A percentile compares a stretch with the other conserved stretches of the same genome.
Conservation (phyloP, 2,797 vertebrate species). For the Enteromius treurensis region DNA sequence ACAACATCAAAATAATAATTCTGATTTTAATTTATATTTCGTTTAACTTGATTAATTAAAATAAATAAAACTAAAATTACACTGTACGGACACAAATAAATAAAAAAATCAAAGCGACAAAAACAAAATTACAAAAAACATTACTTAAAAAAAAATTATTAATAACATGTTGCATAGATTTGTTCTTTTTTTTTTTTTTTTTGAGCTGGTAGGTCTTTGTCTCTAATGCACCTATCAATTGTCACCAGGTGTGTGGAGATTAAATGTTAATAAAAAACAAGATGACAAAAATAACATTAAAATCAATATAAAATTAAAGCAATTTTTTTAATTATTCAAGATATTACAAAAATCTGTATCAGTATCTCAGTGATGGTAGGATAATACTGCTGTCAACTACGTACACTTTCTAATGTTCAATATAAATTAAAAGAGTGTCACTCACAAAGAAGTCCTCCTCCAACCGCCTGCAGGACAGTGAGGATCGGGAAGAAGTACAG, state of each 20-base stretch:
- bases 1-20: not conserved
- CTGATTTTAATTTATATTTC: not conserved
- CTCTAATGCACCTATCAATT: too few relatives aligned
- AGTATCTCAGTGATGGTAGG: not conserved
- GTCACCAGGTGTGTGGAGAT: too few relatives aligned
- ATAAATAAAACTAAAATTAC: not conserved
- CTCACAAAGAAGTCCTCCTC: slow-evolving; percentile 96
- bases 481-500: slow-evolving; percentile 98
- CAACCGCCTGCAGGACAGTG: slow-evolving; percentile 94
- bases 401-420: not conserved
- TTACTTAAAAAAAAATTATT: too few relatives aligned
- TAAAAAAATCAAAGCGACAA: not conserved
- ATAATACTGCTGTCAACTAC: not conserved
- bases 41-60: not conserved
- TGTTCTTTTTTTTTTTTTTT: too few relatives aligned
- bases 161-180: too few relatives aligned
- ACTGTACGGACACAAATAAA: not conserved
- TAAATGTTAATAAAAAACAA: too few relatives aligned
- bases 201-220: too few relatives aligned
- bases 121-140: not conserved
- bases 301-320: not conserved
- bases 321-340: not conserved
- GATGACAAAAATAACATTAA: too few relatives aligned
- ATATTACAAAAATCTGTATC: not conserved
- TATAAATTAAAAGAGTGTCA: slow-evolving; percentile 34